These are phyloP conservation scores for Tetraodon nigroviridis DNA, from an alignment of 2,113 vertebrate genomes.

Conservation along the genomic window DNA sequence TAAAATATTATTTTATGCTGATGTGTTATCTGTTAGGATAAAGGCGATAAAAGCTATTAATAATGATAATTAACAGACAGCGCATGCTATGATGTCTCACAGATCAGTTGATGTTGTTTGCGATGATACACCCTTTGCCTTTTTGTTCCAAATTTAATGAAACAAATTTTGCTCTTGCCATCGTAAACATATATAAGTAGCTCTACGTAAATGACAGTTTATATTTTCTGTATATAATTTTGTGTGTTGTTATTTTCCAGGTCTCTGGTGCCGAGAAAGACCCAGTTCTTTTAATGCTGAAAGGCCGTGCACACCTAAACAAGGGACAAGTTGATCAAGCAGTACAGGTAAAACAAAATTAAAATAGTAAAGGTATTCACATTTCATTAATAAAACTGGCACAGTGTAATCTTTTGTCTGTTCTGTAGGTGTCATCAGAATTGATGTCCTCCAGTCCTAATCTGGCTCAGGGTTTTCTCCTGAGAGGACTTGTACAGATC, in stretches of 20 bases:
- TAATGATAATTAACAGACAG: too few species aligned
- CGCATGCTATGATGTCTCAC: too few species aligned
- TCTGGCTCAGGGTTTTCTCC: slow-evolving; percentile 73
- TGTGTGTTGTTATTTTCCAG: slow-evolving; percentile 58
- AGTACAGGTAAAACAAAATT: slow-evolving; percentile 70
- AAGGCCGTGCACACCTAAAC: slow-evolving; percentile 79
- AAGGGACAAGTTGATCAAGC: slow-evolving; percentile 79
- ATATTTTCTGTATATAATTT: neutral
- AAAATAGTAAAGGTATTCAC: neutral
- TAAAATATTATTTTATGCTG: neutral
- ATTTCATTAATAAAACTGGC: neutral
- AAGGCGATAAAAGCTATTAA: too few species aligned
- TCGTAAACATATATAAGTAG: too few species aligned
- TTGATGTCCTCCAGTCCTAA: slow-evolving; percentile 76
- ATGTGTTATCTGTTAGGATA: too few species aligned
- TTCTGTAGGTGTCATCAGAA: slow-evolving; percentile 79
- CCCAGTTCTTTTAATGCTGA: slow-evolving; percentile 75
- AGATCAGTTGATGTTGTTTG: too few species aligned
- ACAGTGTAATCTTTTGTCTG: neutral
- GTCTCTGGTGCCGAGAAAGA: slow-evolving; percentile 76
- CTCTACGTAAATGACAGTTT: too few species aligned
- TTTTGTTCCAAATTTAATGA: too few species aligned
- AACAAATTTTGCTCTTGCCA: too few species aligned
- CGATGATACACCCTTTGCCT: too few species aligned
- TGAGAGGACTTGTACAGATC: slow-evolving; percentile 76